Evolutionary conservation across 2,113 vertebrate genomes (phyloP), one percentile per base, ranked within the genome.

Genomic region (Callocephalon fimbriatum): DNA sequence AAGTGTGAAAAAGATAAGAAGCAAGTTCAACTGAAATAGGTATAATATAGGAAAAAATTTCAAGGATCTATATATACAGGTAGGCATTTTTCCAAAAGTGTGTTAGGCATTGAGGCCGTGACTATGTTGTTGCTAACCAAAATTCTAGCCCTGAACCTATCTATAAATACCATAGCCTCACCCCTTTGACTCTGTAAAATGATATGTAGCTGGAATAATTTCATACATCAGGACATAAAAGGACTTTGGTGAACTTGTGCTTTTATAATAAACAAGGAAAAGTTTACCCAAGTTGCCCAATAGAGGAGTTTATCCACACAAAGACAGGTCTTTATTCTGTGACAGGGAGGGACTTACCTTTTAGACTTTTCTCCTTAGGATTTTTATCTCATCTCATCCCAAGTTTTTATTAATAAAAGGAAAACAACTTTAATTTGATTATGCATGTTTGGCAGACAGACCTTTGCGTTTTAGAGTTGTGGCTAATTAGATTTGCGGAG

Each of bases 191-290:
- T 80, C 58, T 9, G 1, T 73, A 65, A 37, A 83, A 59, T 0
- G 31, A 76, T 82, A 68, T 1, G 35, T 79, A 70, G 54, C 81
- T 93, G 78, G 58, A 86, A 44, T 71, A 0, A 27, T 75, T 78
- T 81, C 67, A 37, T 92, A 54, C 56, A 31, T 74, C 20, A 16
- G 82, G 37, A 83, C 47, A 71, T 92, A 51, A 92, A 92, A 95
- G 61, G 76, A 61, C 56, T 73, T 90, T 77, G 63, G 53, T 93
- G 47, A 95, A 71, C 61, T 84, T 81, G 54, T 86, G 88, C 90
- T 96, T 96, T 84, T 76, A 62, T 86, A 96, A 59, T 74, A 93
- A 96, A 92, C 63, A 88, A 65, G 81, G 85, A 68, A 8, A 67
- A 67, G 85, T 96, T 93, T 93, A 59, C 79, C 67, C 74, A 83